phyloP scores from a whole-genome alignment of 2,888 invertebrate species.

The Tenthredo notha region DNA sequence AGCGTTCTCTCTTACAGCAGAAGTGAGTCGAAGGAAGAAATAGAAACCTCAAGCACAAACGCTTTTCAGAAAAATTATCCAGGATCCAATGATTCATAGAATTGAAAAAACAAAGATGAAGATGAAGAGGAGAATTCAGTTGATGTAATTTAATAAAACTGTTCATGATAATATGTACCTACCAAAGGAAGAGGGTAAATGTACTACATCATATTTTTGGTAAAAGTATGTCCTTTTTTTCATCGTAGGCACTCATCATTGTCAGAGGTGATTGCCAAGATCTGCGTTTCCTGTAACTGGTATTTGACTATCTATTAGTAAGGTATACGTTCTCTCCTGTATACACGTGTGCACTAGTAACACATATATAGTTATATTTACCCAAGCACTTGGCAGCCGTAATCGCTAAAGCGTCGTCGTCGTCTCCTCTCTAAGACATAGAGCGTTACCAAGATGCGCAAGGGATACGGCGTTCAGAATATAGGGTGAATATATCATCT shows the following conservation, averaged over 20 bases:
- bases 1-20: too few relatives aligned
- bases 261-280: background rate
- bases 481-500: slow-evolving; percentile 46
- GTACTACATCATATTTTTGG: background rate
- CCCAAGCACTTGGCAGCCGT: slow-evolving; percentile 37
- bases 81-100: background rate
- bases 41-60: too few relatives aligned
- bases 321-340: background rate
- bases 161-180: background rate
- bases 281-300: background rate
- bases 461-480: slow-evolving; percentile 21
- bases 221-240: background rate
- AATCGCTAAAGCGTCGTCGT: slow-evolving; percentile 44
- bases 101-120: background rate
- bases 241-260: background rate
- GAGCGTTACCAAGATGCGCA: slow-evolving; percentile 22
- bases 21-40: background rate
- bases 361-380: slow-evolving; percentile 8
- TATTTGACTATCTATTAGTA: background rate
- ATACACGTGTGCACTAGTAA: background rate
- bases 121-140: background rate
- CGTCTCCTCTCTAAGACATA: slow-evolving; percentile 21
- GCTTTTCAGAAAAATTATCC: background rate
- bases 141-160: too few relatives aligned
- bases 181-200: background rate